phyloP scores from a whole-genome alignment of 2,888 invertebrate genomes.

The Xestia c-nigrum region DNA sequence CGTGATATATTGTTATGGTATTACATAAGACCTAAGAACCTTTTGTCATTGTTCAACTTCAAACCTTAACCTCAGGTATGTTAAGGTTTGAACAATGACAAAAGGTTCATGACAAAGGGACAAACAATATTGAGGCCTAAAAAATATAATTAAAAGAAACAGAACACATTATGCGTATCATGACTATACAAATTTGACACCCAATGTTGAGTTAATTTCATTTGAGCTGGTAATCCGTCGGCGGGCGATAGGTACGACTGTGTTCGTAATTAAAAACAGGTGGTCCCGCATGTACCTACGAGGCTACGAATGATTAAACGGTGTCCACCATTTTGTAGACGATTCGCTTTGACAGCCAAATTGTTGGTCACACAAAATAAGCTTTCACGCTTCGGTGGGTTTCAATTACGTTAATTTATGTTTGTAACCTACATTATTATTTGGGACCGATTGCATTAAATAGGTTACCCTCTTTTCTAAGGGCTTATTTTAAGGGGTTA shows the following conservation, averaged over 20 bases:
- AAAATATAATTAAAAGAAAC: constrained; percentile 46
- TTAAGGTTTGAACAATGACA: too few species aligned
- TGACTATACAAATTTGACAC: constrained; percentile 68
- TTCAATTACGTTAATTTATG: constrained; percentile 54
- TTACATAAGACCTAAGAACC: neutral
- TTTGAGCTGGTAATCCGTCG: constrained; percentile 65
- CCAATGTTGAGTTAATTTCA: constrained; percentile 69
- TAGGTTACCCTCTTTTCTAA: constrained; percentile 34
- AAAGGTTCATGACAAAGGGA: too few species aligned
- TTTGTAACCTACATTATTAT: constrained; percentile 53
- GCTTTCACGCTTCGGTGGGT: constrained; percentile 38
- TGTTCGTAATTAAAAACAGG: constrained; percentile 78
- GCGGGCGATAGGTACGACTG: constrained; percentile 63
- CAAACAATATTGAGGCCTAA: neutral
- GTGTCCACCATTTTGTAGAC: constrained; percentile 61
- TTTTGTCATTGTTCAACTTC: neutral
- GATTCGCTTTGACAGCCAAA: constrained; percentile 57
- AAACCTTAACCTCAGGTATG: too few species aligned
- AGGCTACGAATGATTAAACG: constrained; percentile 58
- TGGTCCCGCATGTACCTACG: constrained; percentile 59
- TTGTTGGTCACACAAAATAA: constrained; percentile 52
- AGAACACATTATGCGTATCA: constrained; percentile 52
- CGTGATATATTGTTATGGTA: neutral
- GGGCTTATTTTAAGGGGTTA: constrained; percentile 30
- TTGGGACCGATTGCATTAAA: constrained; percentile 46